Conservation (phyloP, 2,888 invertebrate species). For the Oxycera nigricornis region DNA sequence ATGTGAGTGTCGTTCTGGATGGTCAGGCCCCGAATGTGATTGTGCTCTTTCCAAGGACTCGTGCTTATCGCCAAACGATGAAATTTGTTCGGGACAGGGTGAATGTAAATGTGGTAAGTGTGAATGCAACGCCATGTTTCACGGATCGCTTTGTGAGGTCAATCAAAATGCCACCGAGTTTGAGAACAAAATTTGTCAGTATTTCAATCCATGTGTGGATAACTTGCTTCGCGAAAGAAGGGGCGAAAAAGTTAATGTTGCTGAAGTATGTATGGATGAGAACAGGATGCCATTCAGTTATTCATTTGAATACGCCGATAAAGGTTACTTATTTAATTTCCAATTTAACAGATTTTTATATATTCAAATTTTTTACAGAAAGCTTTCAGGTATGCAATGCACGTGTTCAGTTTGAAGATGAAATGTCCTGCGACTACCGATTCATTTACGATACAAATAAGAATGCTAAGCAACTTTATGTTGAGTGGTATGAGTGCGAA, state of each 20-base stretch:
- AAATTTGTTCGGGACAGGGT: slow-evolving; percentile 76
- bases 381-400: slow-evolving; percentile 53
- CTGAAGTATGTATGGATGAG: slow-evolving; percentile 53
- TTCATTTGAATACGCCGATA: slow-evolving; percentile 52
- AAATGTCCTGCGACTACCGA: slow-evolving; percentile 56
- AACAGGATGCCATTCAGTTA: slow-evolving; percentile 52
- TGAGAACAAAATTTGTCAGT: slow-evolving; percentile 57
- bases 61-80: slow-evolving; percentile 66
- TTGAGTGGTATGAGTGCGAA: slow-evolving; percentile 54
- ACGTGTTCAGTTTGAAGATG: slow-evolving; percentile 54
- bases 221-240: slow-evolving; percentile 56
- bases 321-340: slow-evolving; percentile 34
- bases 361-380: slow-evolving; percentile 43
- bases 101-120: slow-evolving; percentile 75
- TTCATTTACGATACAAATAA: slow-evolving; percentile 54
- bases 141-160: slow-evolving; percentile 58
- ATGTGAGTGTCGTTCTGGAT: slow-evolving; percentile 72
- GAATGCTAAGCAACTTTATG: slow-evolving; percentile 51
- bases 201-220: slow-evolving; percentile 58
- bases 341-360: not conserved
- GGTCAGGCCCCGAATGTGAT: slow-evolving; percentile 67
- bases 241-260: slow-evolving; percentile 50
- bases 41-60: slow-evolving; percentile 64
- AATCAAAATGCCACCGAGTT: slow-evolving; percentile 50
- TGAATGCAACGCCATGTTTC: slow-evolving; percentile 52